phyloP scores from a whole-genome alignment of 2,888 invertebrate genomes.

The Strigamia crassipes region DNA sequence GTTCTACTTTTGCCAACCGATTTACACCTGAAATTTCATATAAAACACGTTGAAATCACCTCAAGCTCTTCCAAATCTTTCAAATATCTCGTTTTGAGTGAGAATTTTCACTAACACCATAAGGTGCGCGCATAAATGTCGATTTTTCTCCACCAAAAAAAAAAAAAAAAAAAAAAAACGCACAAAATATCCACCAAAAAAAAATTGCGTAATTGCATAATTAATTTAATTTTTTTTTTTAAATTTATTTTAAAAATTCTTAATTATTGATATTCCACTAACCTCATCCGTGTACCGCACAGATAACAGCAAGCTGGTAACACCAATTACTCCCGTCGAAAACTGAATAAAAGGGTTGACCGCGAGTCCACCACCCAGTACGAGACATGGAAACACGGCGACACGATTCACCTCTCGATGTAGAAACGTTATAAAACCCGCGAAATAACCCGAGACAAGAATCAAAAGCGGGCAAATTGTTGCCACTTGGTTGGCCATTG shows the following conservation, averaged over 20 bases:
- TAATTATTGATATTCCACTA: too few species aligned
- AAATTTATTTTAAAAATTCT: too few species aligned
- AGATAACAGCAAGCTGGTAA: slow-evolving; percentile 7
- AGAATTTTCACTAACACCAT: not conserved
- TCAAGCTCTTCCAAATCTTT: not conserved
- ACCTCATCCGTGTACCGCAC: not conserved
- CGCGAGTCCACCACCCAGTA: not conserved
- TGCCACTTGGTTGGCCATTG: not conserved
- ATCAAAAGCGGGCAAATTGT: not conserved
- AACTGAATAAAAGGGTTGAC: slow-evolving; percentile 23
- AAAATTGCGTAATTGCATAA: not conserved
- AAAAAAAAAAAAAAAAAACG: not conserved
- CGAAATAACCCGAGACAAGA: not conserved
- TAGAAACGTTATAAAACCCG: not conserved
- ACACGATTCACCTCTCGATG: not conserved
- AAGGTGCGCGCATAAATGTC: slow-evolving; percentile 12
- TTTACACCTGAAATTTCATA: slow-evolving; percentile 36
- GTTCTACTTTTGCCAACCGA: not conserved
- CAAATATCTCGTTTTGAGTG: not conserved
- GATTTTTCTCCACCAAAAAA: not conserved
- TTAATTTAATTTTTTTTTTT: not conserved
- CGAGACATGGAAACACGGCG: not conserved
- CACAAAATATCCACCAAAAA: not conserved
- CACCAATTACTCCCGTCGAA: slow-evolving; percentile 16
- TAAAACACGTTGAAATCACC: not conserved